Conservation (phyloP, 2,797 vertebrate species). For the Pyrocephalus nanus region DNA sequence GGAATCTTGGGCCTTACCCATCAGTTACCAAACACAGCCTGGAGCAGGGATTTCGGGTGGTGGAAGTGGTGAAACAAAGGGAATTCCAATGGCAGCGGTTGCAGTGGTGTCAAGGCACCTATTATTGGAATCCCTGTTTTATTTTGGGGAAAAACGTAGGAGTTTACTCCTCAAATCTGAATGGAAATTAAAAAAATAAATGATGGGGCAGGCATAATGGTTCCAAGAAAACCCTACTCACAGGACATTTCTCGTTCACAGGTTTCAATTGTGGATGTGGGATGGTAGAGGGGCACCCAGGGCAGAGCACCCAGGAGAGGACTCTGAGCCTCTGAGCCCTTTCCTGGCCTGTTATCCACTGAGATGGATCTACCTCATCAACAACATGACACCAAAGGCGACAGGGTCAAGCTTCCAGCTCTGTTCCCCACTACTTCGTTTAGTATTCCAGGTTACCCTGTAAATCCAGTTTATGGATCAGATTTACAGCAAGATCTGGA, state of each 20-base stretch:
- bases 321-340: background rate
- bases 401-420: background rate
- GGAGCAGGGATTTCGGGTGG: background rate
- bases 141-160: background rate
- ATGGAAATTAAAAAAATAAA: background rate
- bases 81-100: background rate
- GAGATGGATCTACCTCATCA: background rate
- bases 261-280: background rate
- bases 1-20: background rate
- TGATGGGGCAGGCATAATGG: background rate
- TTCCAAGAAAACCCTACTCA: background rate
- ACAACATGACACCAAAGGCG: background rate
- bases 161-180: background rate
- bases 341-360: rapidly evolving
- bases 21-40: background rate
- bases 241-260: rapidly evolving
- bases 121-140: background rate
- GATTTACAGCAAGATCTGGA: background rate
- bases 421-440: background rate
- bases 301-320: background rate
- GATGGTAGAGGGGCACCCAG: background rate
- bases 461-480: background rate
- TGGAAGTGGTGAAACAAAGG: background rate
- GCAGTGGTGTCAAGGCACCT: background rate
- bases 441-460: background rate